phyloP scores from a whole-genome alignment of 2,888 invertebrate genomes.

The Pemphredon lugubris region DNA sequence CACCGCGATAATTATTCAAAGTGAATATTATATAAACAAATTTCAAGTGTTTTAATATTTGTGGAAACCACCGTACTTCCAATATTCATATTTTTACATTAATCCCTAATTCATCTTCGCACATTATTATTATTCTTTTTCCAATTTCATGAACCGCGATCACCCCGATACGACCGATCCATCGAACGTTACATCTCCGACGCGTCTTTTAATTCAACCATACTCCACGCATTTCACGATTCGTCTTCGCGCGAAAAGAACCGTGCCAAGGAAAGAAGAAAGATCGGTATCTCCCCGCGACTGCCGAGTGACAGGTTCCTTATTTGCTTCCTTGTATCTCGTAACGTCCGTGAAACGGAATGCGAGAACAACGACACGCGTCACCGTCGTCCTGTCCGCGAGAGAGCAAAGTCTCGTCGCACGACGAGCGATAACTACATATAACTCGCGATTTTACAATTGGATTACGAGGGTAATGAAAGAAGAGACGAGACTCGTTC shows the following conservation, averaged over 20 bases:
- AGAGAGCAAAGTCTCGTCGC: not conserved
- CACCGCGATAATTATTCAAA: no score
- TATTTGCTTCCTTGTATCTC: conserved; percentile 10
- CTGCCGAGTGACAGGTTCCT: conserved; percentile 9
- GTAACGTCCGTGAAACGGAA: conserved; percentile 21
- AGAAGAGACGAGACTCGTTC: not conserved
- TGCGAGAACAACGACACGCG: conserved; percentile 23
- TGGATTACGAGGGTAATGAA: not conserved
- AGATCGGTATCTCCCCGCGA: conserved; percentile 8
- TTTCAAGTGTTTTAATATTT: no score
- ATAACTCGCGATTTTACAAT: not conserved
- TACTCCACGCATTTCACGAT: no score
- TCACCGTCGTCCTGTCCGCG: not conserved
- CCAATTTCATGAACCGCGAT: no score
- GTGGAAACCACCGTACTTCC: no score
- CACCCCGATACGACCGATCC: no score
- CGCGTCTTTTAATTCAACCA: no score
- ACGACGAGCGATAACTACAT: conserved; percentile 1
- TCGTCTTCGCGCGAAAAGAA: not conserved
- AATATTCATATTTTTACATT: no score
- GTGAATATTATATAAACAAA: no score
- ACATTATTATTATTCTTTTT: no score
- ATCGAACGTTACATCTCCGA: no score
- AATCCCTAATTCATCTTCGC: no score
- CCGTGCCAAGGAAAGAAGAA: not conserved